phyloP scores from a whole-genome alignment of 2,113 vertebrate genomes.

The Myiopsitta monachus region DNA sequence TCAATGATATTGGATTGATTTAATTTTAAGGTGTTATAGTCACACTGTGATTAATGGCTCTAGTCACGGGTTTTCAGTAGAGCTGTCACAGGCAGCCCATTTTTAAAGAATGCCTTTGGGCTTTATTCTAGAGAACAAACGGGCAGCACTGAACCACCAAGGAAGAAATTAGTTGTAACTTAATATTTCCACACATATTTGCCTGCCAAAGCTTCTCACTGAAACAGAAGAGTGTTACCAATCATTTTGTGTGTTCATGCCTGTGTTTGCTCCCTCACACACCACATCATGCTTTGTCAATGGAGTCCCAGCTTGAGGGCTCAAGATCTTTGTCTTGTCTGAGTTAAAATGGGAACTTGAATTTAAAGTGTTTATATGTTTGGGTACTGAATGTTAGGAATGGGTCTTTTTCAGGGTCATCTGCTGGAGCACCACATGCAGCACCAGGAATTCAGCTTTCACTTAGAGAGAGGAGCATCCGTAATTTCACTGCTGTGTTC shows the following conservation, averaged over 20 bases:
- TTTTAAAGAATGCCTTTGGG: background rate
- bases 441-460: background rate
- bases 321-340: background rate
- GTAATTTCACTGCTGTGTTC: background rate
- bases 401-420: background rate
- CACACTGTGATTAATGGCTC: slow-evolving; percentile 15
- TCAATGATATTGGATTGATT: slow-evolving; percentile 46
- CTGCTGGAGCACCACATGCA: background rate
- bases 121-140: background rate
- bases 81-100: background rate
- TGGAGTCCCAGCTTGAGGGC: background rate
- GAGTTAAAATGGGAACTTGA: background rate
- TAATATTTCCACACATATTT: background rate
- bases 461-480: background rate
- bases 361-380: background rate
- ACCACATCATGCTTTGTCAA: background rate
- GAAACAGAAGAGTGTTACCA: background rate
- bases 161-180: background rate
- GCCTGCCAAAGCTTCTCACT: background rate
- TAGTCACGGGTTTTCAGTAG: slow-evolving; percentile 1
- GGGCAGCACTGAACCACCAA: background rate
- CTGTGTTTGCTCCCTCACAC: background rate
- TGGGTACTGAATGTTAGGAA: background rate
- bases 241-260: background rate
- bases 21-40: background rate